phyloP scores from a whole-genome alignment of 2,797 vertebrate species.

The Jordanella pulchra region DNA sequence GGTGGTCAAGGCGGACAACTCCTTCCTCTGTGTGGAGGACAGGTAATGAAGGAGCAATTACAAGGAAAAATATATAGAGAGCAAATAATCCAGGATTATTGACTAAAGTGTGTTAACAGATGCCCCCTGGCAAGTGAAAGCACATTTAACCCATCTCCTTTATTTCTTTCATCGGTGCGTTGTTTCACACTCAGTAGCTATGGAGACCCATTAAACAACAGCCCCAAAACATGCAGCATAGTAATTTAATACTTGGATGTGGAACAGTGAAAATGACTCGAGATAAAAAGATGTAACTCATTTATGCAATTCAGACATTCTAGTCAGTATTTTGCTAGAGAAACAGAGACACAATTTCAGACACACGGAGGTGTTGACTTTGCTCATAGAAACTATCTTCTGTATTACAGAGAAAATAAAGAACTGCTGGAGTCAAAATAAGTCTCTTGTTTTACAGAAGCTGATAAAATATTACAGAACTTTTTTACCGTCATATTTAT shows the following conservation, averaged over 20 bases:
- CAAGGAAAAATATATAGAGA: neutral
- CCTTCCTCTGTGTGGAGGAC: slow-evolving; percentile 72
- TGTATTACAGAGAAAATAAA: slow-evolving; percentile 29
- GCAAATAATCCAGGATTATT: slow-evolving; percentile 4
- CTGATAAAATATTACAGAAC: slow-evolving; percentile 30
- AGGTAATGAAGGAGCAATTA: slow-evolving; percentile 58
- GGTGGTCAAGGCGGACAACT: slow-evolving; percentile 61
- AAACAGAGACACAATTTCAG: neutral
- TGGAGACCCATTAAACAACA: slow-evolving; percentile 44
- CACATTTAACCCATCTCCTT: slow-evolving; percentile 24
- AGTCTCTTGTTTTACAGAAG: slow-evolving; percentile 49
- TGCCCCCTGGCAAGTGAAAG: slow-evolving; percentile 21
- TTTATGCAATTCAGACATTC: slow-evolving; percentile 49
- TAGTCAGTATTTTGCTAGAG: slow-evolving; percentile 30
- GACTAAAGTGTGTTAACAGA: neutral
- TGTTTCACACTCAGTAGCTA: slow-evolving; percentile 35
- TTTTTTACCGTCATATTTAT: neutral
- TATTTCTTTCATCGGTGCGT: slow-evolving; percentile 29
- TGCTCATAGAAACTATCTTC: slow-evolving; percentile 21
- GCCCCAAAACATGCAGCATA: slow-evolving; percentile 47
- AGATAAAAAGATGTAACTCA: slow-evolving; percentile 42
- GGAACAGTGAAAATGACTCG: slow-evolving; percentile 42
- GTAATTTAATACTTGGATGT: slow-evolving; percentile 48
- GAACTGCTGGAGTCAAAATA: slow-evolving; percentile 29
- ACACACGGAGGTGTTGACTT: slow-evolving; percentile 22